Percentiles rank a stretch among this genome's conserved stretches.
Conservation (phyloP, 2,797 vertebrate genomes). For the Adrianichthys oophorus region DNA sequence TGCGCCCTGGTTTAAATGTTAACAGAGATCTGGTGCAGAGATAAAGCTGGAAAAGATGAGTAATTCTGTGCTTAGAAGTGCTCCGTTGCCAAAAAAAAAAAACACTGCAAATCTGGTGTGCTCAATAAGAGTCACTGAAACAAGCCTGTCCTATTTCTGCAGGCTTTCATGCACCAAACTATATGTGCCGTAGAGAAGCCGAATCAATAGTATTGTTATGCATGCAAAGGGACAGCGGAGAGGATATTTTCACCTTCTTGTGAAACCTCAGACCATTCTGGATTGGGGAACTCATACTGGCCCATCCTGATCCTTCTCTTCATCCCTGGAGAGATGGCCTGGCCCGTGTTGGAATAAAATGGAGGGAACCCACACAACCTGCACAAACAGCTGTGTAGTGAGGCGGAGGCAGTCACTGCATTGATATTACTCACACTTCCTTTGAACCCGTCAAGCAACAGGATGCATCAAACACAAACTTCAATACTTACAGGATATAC, state of each 20-base stretch:
- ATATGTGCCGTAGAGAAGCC: no score
- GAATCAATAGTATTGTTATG: no score
- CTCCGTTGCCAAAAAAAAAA: no score
- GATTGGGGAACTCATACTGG: slow-evolving; percentile 95
- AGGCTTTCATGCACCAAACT: no score
- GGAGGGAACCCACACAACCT: slow-evolving; percentile 97
- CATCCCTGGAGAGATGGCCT: slow-evolving; percentile 98
- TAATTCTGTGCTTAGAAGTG: no score
- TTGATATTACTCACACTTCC: background rate
- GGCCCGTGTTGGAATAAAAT: slow-evolving; percentile 97
- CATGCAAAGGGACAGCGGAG: no score
- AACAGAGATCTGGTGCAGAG: no score
- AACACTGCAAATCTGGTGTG: no score
- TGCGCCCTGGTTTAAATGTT: no score
- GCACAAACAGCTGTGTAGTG: slow-evolving; percentile 11
- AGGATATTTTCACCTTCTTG: slow-evolving; percentile 83
- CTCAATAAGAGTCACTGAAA: no score
- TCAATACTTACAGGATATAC: slow-evolving; percentile 95
- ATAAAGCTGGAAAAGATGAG: no score
- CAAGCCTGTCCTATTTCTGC: no score
- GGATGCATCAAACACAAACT: background rate
- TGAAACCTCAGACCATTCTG: slow-evolving; percentile 95
- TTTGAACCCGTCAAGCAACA: background rate
- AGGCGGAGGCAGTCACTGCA: background rate
- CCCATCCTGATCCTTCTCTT: slow-evolving; percentile 96